These are phyloP conservation scores for Drosophila sturtevanti DNA, from an alignment of 1,140 invertebrate species.

Conservation along the genomic window DNA sequence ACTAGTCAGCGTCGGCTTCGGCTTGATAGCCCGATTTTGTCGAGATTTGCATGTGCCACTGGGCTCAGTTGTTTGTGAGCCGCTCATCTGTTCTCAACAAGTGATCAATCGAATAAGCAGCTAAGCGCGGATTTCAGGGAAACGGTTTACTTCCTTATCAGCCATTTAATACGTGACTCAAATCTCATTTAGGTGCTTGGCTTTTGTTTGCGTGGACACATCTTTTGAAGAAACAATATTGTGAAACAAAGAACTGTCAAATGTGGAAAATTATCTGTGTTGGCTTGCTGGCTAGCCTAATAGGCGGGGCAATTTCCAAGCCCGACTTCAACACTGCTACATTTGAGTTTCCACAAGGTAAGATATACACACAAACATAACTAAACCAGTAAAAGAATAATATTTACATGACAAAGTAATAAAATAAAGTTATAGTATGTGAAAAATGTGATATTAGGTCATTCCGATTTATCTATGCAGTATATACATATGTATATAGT, in stretches of 20 bases:
- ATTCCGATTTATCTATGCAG: too few species aligned
- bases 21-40: constrained; percentile 30
- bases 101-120: constrained; percentile 9
- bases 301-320: constrained; percentile 32
- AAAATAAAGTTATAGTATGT: not conserved
- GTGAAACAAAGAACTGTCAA: constrained; percentile 41
- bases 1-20: constrained; percentile 14
- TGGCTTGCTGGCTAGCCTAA: constrained; percentile 30
- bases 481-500: too few species aligned
- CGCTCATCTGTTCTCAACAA: constrained; percentile 18
- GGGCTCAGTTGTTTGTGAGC: constrained; percentile 36
- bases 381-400: not conserved
- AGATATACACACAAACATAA: constrained; percentile 17
- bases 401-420: too few species aligned
- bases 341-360: constrained; percentile 46
- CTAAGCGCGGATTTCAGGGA: constrained; percentile 1
- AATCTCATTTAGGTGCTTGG: constrained; percentile 29
- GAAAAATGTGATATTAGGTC: not conserved
- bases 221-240: constrained; percentile 26
- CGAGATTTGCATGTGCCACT: constrained; percentile 32
- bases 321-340: constrained; percentile 4
- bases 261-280: constrained; percentile 41
- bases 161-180: constrained; percentile 37
- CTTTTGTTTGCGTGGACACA: constrained; percentile 13
- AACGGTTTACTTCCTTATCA: constrained; percentile 62